Conservation (phyloP, 2,113 vertebrate genomes). For the Larimichthys crocea region DNA sequence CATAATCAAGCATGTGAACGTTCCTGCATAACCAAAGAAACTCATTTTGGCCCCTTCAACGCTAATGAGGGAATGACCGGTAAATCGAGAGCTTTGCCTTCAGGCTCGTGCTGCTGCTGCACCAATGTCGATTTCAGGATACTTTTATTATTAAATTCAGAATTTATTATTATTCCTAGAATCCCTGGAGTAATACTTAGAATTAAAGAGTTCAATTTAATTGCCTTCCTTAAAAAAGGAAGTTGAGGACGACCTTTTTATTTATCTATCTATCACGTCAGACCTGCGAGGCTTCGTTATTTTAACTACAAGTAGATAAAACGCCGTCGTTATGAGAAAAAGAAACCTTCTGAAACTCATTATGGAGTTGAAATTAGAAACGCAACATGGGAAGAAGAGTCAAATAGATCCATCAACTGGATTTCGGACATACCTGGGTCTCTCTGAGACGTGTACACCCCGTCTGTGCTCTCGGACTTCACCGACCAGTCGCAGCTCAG, state of each 20-base stretch:
- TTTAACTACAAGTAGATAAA: background rate
- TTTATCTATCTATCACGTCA: background rate
- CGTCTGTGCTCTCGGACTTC: constrained; percentile 87
- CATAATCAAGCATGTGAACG: background rate
- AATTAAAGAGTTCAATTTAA: background rate
- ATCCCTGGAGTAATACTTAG: background rate
- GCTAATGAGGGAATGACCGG: background rate
- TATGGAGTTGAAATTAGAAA: background rate
- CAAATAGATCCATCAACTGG: background rate
- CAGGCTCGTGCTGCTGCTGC: background rate
- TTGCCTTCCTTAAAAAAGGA: background rate
- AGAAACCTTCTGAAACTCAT: background rate
- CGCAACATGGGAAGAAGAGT: too few species aligned
- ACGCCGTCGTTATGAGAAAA: background rate
- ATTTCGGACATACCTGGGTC: constrained; percentile 86
- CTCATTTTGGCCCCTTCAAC: background rate
- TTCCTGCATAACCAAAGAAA: background rate
- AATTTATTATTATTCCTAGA: background rate
- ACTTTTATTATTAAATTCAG: too few species aligned
- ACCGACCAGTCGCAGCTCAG: constrained; percentile 95
- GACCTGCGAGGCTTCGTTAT: background rate
- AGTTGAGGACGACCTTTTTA: background rate
- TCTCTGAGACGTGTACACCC: constrained; percentile 91
- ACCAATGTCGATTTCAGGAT: background rate
- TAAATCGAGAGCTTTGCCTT: background rate